Evolutionary conservation across 2,797 vertebrate genomes (phyloP).

Genomic region (Gorsachius magnificus): DNA sequence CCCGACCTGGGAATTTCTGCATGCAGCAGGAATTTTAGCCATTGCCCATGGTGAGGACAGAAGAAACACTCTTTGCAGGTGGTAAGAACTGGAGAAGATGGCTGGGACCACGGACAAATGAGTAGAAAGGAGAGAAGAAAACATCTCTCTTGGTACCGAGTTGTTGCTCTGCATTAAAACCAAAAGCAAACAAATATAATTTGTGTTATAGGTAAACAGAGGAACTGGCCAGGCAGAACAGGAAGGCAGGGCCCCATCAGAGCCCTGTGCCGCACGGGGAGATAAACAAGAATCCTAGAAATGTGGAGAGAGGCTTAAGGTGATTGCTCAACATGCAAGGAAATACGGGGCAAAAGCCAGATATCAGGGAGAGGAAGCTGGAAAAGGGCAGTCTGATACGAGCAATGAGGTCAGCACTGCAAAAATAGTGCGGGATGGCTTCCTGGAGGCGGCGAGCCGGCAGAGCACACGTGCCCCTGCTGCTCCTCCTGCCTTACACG

Average conservation of each 20-base stretch:
- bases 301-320: constrained; percentile 53
- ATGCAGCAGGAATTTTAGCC: background rate
- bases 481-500: background rate
- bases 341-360: constrained; percentile 54
- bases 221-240: constrained; percentile 32
- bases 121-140: background rate
- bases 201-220: constrained; percentile 40
- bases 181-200: background rate
- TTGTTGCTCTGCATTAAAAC: background rate
- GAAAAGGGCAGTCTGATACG: constrained; percentile 27
- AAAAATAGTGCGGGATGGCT: background rate
- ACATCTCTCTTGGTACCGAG: background rate
- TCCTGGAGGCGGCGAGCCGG: background rate
- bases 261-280: accelerated
- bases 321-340: constrained; percentile 27
- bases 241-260: background rate
- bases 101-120: background rate
- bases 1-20: background rate
- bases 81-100: background rate
- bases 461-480: accelerated
- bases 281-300: constrained; percentile 57
- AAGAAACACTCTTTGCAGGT: background rate
- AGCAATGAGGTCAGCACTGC: constrained; percentile 26
- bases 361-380: constrained; percentile 58
- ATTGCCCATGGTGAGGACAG: background rate